These are phyloP conservation scores for Orcinus orca DNA, from an alignment of 2,113 vertebrate species.

Conservation along the genomic window DNA sequence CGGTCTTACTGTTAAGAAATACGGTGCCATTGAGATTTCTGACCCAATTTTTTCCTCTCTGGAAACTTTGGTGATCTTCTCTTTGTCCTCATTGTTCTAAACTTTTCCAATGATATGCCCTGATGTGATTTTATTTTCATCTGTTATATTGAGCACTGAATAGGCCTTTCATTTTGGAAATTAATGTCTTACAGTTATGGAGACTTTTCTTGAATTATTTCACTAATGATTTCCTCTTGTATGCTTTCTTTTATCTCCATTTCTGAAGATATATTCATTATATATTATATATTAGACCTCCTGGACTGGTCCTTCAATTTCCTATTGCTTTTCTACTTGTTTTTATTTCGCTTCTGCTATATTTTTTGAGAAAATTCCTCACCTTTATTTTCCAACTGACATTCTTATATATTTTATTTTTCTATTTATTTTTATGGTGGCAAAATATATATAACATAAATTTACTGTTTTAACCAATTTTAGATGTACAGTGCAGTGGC, in stretches of 20 bases:
- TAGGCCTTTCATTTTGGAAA: not conserved
- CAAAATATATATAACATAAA: not conserved
- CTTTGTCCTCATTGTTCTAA: not conserved
- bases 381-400: not conserved
- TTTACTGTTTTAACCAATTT: not conserved
- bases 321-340: not conserved
- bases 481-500: not conserved
- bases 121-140: constrained; percentile 27
- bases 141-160: not conserved
- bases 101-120: not conserved
- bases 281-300: not conserved
- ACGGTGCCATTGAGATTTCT: not conserved
- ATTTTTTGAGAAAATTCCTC: not conserved
- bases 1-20: not conserved
- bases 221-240: not conserved
- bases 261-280: not conserved
- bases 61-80: not conserved
- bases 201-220: not conserved
- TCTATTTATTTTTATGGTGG: not conserved
- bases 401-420: not conserved
- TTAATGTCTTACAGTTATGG: not conserved
- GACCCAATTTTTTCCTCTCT: not conserved
- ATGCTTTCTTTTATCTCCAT: not conserved
- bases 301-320: not conserved
- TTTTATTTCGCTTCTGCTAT: not conserved